A percentile compares a stretch with the other conserved stretches of the same genome.
Evolutionary conservation across 2,888 invertebrate genomes (phyloP).

Genomic region (Liposcelis brunnea): DNA sequence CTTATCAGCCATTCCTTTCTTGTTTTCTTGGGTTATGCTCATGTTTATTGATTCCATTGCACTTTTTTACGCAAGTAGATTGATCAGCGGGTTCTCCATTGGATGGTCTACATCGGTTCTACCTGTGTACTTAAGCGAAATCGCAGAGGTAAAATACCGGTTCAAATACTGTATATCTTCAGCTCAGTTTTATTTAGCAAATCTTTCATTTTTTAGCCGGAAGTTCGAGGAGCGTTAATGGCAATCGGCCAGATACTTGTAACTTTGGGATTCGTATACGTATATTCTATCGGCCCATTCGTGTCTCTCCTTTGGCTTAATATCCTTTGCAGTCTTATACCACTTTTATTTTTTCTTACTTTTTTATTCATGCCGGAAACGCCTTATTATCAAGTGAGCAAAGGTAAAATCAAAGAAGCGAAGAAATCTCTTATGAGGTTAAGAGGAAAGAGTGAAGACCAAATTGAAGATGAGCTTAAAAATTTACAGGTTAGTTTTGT

Average conservation of each 20-base stretch:
- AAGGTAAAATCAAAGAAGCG: slow-evolving; percentile 21
- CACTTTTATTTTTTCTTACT: slow-evolving; percentile 21
- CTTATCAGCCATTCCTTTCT: background rate
- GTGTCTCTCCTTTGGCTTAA: slow-evolving; percentile 21
- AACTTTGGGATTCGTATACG: slow-evolving; percentile 19
- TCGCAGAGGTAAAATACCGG: slow-evolving; percentile 54
- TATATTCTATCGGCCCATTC: slow-evolving; percentile 22
- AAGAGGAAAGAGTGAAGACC: slow-evolving; percentile 14
- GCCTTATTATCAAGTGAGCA: slow-evolving; percentile 14
- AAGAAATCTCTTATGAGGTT: slow-evolving; percentile 23
- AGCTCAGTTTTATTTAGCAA: too few species aligned
- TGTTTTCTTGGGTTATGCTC: background rate
- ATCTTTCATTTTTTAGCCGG: too few species aligned
- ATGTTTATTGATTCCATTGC: background rate
- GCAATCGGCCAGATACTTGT: slow-evolving; percentile 23
- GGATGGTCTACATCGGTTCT: slow-evolving; percentile 52
- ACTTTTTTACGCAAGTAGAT: background rate
- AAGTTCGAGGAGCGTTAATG: slow-evolving; percentile 28
- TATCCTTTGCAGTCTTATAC: slow-evolving; percentile 20
- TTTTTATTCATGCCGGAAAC: slow-evolving; percentile 16
- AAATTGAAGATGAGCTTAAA: slow-evolving; percentile 13
- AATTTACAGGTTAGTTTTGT: slow-evolving; percentile 21
- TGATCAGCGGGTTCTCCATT: slow-evolving; percentile 36
- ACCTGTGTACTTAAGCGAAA: slow-evolving; percentile 76
- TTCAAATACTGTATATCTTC: too few species aligned